Evolutionary conservation across 2,113 vertebrate genomes (phyloP), one percentile per base, ranked within the genome.

Genomic region (Nipponia nippon): DNA sequence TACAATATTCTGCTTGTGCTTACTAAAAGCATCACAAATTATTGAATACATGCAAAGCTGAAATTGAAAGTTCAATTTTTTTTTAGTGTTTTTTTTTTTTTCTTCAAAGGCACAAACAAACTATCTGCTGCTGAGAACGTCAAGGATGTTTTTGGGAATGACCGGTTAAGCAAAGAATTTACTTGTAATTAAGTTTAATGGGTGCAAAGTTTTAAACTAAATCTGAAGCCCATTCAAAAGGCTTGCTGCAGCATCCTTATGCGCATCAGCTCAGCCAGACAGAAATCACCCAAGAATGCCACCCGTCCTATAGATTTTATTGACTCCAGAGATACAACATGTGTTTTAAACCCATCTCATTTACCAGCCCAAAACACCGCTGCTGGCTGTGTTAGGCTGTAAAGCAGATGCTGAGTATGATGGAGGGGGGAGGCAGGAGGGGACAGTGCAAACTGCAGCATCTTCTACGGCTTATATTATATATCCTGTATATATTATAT

Each of bases 1-100:
- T 1, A 9, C 44, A 30, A 1, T 3, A 2, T 11, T 3, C 34
- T 49, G 21, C 58, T 40, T 30, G 46, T 11, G 0, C 21, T 34
- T n/a, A 9, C 34, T 19, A 18, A 52, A 59, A 77, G 11, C 58
- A 42, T 5, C 50, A 8, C 5, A 20, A 32, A 42, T 62, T 38
- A 30, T 6, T 16, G 42, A 30, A 25, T 9, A 47, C 2, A 6
- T 6, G 21, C 50, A 62, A 38, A 70, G 27, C 17, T 56, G 7
- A 83, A 78, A 44, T 0, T 3, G 8, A 25, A 59, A 58, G 1
- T 10, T 63, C 3, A 1, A 1, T 6, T 34, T 50, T 21, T 29
- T 1, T 13, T 32, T n/a, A n/a, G n/a, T n/a, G n/a, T 16, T 52
- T 22, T 6, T 32, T 53, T 29, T 14, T 25, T 7, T 6, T 1